These are phyloP conservation scores for Drepana arcuata DNA, from an alignment of 1,140 invertebrate species.

Conservation along the genomic window DNA sequence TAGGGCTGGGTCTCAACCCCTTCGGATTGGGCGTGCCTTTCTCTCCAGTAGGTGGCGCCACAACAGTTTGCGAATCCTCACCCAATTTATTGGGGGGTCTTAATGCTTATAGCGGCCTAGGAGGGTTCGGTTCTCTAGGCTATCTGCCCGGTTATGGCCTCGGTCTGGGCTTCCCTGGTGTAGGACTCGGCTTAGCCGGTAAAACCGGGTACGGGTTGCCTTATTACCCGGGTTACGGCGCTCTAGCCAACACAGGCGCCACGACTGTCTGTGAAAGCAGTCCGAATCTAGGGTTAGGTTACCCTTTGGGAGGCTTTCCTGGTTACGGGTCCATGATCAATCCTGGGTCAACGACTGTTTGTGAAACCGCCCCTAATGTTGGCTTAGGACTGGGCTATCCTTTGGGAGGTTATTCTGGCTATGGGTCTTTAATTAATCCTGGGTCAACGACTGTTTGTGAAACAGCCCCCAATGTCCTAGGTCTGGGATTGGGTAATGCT, in stretches of 20 bases:
- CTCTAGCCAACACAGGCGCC: no score
- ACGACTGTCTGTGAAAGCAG: neutral
- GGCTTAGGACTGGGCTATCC: neutral
- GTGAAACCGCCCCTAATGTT: neutral
- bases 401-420: neutral
- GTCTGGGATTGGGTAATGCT: neutral
- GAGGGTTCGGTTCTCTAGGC: no score
- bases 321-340: neutral
- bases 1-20: neutral
- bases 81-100: no score
- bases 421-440: neutral
- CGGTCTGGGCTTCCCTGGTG: neutral
- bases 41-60: neutral
- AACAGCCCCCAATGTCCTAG: neutral
- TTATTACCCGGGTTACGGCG: no score
- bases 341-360: neutral
- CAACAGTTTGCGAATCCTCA: neutral
- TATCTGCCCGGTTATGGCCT: neutral
- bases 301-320: neutral
- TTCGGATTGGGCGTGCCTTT: neutral
- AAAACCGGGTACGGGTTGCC: no score
- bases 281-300: neutral
- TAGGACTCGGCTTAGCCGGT: no score
- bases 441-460: neutral
- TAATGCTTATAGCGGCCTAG: no score